A percentile compares a stretch with the other conserved stretches of the same genome.
phyloP scores from a whole-genome alignment of 1,140 invertebrate species.

The Pollicipes pollicipes region DNA sequence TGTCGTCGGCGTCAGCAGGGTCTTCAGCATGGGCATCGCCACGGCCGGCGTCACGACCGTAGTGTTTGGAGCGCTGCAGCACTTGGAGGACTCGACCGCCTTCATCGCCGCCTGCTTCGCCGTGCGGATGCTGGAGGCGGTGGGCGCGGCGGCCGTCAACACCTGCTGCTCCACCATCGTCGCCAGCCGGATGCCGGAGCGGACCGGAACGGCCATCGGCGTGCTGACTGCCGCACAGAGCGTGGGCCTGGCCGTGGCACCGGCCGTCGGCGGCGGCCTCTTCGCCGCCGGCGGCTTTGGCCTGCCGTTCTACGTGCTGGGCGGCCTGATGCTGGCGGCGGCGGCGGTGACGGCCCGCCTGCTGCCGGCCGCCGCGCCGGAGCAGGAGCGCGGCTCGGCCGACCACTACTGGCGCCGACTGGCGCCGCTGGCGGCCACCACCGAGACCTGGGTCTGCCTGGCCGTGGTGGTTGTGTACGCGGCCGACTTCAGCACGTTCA shows the following conservation, averaged over 20 bases:
- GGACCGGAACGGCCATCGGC: slow-evolving; percentile 30
- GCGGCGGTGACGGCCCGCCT: slow-evolving; percentile 35
- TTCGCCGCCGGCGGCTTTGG: slow-evolving; percentile 33
- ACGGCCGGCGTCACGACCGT: slow-evolving; percentile 28
- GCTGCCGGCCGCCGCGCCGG: slow-evolving; percentile 21
- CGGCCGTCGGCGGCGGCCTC: slow-evolving; percentile 31
- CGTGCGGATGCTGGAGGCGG: slow-evolving; percentile 38
- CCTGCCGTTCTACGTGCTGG: slow-evolving; percentile 35
- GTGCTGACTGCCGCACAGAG: slow-evolving; percentile 28
- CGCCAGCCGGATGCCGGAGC: slow-evolving; percentile 29
- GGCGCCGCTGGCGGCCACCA: slow-evolving; percentile 39
- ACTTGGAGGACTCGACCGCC: slow-evolving; percentile 37
- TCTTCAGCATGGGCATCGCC: slow-evolving; percentile 27
- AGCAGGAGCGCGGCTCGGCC: slow-evolving; percentile 30
- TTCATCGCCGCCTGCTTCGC: slow-evolving; percentile 29
- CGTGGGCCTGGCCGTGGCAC: slow-evolving; percentile 35
- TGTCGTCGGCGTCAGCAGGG: slow-evolving; percentile 30
- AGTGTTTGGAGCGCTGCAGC: slow-evolving; percentile 23
- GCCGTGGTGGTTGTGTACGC: too few relatives aligned
- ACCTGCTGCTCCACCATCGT: slow-evolving; percentile 40
- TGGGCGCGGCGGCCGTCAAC: slow-evolving; percentile 33
- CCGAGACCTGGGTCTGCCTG: slow-evolving; percentile 33
- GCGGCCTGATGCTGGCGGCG: slow-evolving; percentile 28
- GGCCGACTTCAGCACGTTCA: too few relatives aligned
- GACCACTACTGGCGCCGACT: slow-evolving; percentile 40